A percentile compares a stretch with the other conserved stretches of the same genome.
Conservation (phyloP, 2,113 vertebrate genomes). For the Rhinolophus sinicus region DNA sequence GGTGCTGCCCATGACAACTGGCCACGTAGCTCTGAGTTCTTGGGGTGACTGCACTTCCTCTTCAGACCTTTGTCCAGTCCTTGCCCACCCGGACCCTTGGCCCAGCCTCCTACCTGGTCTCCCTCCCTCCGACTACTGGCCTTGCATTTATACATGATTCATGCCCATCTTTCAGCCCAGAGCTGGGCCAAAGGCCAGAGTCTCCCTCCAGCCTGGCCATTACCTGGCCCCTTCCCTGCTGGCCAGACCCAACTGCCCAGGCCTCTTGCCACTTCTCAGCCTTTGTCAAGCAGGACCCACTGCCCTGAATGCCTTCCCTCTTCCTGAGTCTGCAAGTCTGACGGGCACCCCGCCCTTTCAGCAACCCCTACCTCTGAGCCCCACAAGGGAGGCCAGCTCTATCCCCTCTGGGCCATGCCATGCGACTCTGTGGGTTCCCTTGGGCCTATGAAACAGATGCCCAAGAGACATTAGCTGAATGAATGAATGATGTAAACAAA, state of each 20-base stretch:
- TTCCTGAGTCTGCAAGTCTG: neutral
- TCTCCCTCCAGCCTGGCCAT: neutral
- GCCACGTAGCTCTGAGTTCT: neutral
- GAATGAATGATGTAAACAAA: neutral
- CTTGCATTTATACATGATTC: neutral
- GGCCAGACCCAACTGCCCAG: neutral
- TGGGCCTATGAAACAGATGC: neutral
- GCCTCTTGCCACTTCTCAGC: neutral
- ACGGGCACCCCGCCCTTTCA: too few species aligned
- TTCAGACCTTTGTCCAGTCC: accelerated
- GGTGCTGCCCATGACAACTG: neutral
- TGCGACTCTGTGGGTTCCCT: neutral
- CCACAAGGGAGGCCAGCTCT: neutral
- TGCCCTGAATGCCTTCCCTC: neutral
- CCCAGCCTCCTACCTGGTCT: neutral
- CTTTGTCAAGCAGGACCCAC: neutral
- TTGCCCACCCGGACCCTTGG: neutral
- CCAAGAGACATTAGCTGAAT: neutral
- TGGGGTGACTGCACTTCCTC: neutral
- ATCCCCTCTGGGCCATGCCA: neutral
- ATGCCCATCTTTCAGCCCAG: neutral
- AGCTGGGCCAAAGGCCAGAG: neutral
- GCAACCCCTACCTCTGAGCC: neutral
- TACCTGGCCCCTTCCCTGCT: neutral
- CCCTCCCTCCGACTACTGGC: neutral